Evolutionary conservation across 2,797 vertebrate species (phyloP), one percentile per base, ranked within the genome.

Genomic region (Scleropages formosus): DNA sequence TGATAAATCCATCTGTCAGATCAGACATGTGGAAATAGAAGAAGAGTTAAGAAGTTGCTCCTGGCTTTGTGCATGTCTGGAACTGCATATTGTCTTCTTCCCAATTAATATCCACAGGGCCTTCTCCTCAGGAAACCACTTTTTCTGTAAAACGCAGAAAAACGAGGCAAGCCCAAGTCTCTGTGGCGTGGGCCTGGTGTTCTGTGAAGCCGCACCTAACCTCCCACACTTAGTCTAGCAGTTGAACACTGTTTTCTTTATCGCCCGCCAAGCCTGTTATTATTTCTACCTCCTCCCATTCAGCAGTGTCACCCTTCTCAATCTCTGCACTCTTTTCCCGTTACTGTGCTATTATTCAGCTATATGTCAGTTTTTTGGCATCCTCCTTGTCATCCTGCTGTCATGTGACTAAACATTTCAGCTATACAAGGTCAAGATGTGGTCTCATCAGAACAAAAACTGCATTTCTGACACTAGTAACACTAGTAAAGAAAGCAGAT

Each of bases 1-100:
- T 73, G 8, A 67, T 73, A 73, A 73, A 77, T 73, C 61, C 20
- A 63, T 66, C 22, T 66, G 51, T 62, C 53, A 49, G 62, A 9
- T 65, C 9, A 77, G 61, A 64, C 47, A 27, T 69, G 60, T 18
- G 44, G 67, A 24, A 56, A 16, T 62, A 27, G 18, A 13, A 16
- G 9, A 22, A 70, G 56, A 39, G 11, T 15, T 47, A 46, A 8
- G 56, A 16, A 73, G 58, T 13, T 73, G 22, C 20, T 3, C 16
- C 11, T 53, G 10, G 11, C 56, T 76, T 18, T 47, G 47, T 49
- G 47, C 76, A 49, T 47, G 76, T 60, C 15, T 62, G 13, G 62
- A 73, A 62, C 51, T 9, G 18, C 53, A 61, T 12, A 4, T 12
- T n/a, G 60, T 49, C 27, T 31, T 61, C 60, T 22, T 59, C 49